Base-by-base conservation (phyloP, 2,797 vertebrate species). In the Heteromormyrus szaboi region DNA sequence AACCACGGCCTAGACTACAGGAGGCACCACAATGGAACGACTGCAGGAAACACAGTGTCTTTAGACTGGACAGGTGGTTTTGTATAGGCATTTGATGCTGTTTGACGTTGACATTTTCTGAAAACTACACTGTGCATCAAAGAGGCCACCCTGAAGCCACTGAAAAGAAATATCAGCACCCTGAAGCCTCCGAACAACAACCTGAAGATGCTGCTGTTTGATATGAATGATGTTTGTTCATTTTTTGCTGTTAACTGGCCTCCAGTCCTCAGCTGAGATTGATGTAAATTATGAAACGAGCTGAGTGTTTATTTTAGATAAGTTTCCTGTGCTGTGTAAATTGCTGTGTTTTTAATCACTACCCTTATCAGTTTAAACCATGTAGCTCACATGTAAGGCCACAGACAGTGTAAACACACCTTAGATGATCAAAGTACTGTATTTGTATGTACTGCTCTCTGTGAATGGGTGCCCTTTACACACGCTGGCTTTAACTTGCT, bases 291-390 rank as follows among this genome's bases (percentile, higher is more conserved):
- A 59, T 65, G 29, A 41, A 68, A 87, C 6, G 2, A 48, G 14
- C 11, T 86, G 53, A 44, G 33, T 87, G 86, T 65, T 41, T 65
- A 87, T 65, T 37, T 86, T 76, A 86, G 84, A 54, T 89, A 79
- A 86, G 62, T 46, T 14, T 9, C 46, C 25, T 87, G 8, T 68
- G 56, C 41, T 46, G 46, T 72, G 62, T 89, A 76, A 89, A 89
- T 62, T 50, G 4, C 25, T 92, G 48, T 91, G 87, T 72, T 89
- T 85, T 29, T 88, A 89, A 91, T 91, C 87, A 85, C 14, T 33
- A 25, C 51, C 62, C 48, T 14, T 90, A 86, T 90, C 88, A 81
- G 37, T 89, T 54, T 87, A 87, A 90, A 90, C 33, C 25, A 89
- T 29, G 85, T 59, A 88, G 88, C 37, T 59, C 68, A 90, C 59